Percentiles rank a stretch among this genome's conserved stretches.
phyloP scores from a whole-genome alignment of 2,888 invertebrate species.

The Diarsia brunnea region DNA sequence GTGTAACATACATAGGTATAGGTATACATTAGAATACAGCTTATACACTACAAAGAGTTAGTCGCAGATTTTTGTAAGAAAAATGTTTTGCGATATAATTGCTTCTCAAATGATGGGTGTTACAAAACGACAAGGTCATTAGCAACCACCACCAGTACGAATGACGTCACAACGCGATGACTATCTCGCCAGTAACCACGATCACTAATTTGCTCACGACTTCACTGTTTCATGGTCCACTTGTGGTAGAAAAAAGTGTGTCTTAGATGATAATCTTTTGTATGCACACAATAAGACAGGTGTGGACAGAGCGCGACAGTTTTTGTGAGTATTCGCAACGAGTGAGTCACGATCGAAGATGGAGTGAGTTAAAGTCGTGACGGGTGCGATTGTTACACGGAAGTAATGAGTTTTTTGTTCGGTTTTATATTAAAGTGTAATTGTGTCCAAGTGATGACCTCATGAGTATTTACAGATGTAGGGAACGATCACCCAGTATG shows the following conservation, averaged over 20 bases:
- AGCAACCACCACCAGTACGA: background rate
- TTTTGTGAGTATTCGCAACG: background rate
- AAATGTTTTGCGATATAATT: background rate
- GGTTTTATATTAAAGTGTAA: slow-evolving; percentile 5
- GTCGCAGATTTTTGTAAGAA: no score
- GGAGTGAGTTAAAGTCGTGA: slow-evolving; percentile 14
- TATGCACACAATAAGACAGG: background rate
- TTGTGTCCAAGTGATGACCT: slow-evolving; percentile 2
- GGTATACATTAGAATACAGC: no score
- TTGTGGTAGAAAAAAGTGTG: slow-evolving; percentile 9
- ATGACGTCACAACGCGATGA: background rate
- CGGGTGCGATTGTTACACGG: background rate
- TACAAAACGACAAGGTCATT: background rate
- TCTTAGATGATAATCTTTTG: slow-evolving; percentile 1
- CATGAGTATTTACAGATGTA: background rate
- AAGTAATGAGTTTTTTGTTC: slow-evolving; percentile 13
- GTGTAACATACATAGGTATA: no score
- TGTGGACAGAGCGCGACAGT: slow-evolving; percentile 1
- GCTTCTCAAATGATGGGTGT: background rate
- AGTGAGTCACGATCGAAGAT: slow-evolving; percentile 28
- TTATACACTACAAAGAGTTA: background rate
- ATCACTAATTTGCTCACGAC: slow-evolving; percentile 22
- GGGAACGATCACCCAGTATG: background rate
- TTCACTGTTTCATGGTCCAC: background rate
- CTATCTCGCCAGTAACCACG: background rate